Conservation (phyloP, 2,797 vertebrate species). For the Danio jaintianensis region DNA sequence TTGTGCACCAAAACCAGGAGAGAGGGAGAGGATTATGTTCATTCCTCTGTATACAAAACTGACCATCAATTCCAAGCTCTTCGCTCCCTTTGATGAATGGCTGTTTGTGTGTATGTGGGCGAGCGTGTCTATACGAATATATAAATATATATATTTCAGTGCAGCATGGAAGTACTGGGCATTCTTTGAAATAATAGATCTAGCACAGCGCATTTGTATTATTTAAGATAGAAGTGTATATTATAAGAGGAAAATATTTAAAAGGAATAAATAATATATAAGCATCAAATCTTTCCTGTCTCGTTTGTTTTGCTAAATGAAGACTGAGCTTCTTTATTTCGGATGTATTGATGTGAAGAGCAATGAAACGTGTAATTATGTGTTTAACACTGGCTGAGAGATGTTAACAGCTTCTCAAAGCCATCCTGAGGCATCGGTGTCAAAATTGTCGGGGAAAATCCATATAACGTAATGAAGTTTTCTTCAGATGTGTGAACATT, state of each 20-base stretch:
- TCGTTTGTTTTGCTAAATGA: conserved; percentile 35
- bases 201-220: conserved; percentile 86
- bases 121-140: conserved; percentile 59
- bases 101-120: conserved; percentile 52
- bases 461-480: conserved; percentile 40
- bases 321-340: neutral
- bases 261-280: conserved; percentile 91
- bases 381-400: neutral
- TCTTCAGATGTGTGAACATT: conserved; percentile 17
- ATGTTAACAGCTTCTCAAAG: conserved; percentile 15
- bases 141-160: conserved; percentile 73
- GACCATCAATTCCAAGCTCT: conserved; percentile 65
- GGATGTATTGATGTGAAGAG: neutral
- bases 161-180: conserved; percentile 80
- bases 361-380: conserved; percentile 2
- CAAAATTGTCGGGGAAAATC: conserved; percentile 6
- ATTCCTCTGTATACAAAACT: conserved; percentile 75
- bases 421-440: neutral
- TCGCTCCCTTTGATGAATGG: conserved; percentile 65
- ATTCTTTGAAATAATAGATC: conserved; percentile 81
- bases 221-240: conserved; percentile 85
- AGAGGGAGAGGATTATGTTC: conserved; percentile 54
- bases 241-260: conserved; percentile 85
- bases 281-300: conserved; percentile 71
- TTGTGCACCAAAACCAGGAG: conserved; percentile 72